Base-by-base conservation (phyloP, 1,140 invertebrate species). In the Neotoxoptera formosana region DNA sequence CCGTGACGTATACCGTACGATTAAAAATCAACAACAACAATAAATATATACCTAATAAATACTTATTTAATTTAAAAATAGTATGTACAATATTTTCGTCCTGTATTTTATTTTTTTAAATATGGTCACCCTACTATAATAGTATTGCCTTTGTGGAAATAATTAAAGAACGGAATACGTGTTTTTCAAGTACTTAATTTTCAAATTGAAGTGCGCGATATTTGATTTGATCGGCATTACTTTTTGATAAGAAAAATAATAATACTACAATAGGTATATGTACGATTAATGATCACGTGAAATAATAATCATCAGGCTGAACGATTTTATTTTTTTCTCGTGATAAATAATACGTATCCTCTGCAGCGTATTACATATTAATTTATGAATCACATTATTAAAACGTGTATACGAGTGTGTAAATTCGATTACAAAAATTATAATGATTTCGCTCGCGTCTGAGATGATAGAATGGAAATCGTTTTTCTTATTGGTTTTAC, bases 401-500 rank as follows among this genome's bases (percentile, higher is more conserved):
- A 76, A n/a, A 76, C 6, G 11, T 17, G 0, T 30, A 4, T 30
- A 14, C 11, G 25, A 30, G 60, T n/a, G n/a, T n/a, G n/a, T n/a
- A 76, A 76, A 76, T 76, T 76, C 7, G 30, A 76, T 76, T 76
- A n/a, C 7, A 20, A 30, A 34, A 76, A n/a, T 17, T 67, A 30
- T 0, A n/a, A 67, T 67, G 17, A 76, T 76, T 76, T 76, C 14
- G 25, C n/a, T 76, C 9, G 4, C 30, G 4, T 76, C 30, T n/a
- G 17, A 14, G 48, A 53, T 53, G 0, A 23, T 23, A 53, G 30
- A n/a, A 67, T 30, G 4, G n/a, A 76, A 34, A 48, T 53, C n/a
- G n/a, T 76, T 76, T 76, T n/a, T 76, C 60, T 76, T n/a, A 76
- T 76, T 76, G 4, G 60, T n/a, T 76, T 76, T 76, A 76, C n/a